These are phyloP conservation scores for Gavia stellata DNA, from an alignment of 2,113 vertebrate species.

Conservation along the genomic window DNA sequence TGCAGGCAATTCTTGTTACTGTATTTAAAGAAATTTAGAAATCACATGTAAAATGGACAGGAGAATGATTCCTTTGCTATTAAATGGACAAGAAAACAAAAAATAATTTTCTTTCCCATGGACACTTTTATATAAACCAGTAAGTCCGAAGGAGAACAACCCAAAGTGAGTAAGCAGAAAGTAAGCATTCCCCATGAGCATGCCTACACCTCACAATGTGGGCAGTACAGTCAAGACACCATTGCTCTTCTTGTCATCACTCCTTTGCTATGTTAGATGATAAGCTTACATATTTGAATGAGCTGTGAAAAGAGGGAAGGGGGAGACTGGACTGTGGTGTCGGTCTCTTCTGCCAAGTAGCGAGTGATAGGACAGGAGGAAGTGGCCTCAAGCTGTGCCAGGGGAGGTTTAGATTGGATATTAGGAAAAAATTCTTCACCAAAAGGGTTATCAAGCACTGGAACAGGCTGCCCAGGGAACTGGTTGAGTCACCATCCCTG, in stretches of 20 bases:
- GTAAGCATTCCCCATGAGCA: neutral
- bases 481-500: neutral
- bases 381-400: neutral
- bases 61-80: neutral
- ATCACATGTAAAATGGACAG: neutral
- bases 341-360: neutral
- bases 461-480: neutral
- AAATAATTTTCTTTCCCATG: neutral
- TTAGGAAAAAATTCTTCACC: neutral
- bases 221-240: neutral
- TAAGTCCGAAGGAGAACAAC: neutral
- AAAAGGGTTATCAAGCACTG: neutral
- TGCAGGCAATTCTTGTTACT: neutral
- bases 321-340: neutral
- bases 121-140: neutral
- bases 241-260: neutral
- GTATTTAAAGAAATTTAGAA: neutral
- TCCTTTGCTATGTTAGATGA: neutral
- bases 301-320: neutral
- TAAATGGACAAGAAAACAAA: neutral
- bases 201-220: neutral
- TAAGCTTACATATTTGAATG: neutral
- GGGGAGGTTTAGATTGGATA: neutral
- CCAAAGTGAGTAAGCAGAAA: neutral
- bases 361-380: neutral